Base-by-base conservation (phyloP, 2,113 vertebrate species). In the Scomber scombrus region DNA sequence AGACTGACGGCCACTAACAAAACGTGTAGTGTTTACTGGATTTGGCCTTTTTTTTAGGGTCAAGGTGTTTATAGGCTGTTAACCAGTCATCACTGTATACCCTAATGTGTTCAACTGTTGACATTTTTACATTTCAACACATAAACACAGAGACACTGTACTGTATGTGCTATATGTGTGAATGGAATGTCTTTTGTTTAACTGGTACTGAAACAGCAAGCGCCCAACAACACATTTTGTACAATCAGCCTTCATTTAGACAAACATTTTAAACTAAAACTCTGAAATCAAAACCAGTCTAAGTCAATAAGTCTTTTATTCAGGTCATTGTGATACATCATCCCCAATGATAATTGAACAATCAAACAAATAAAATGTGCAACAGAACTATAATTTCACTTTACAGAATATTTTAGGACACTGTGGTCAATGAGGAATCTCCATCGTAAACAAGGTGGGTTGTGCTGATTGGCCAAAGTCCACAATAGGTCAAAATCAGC, bases 71-170 rank as follows among this genome's bases (percentile, higher is more conserved):
- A 91, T 81, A 58, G 60, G 67, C 66, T 72, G 52, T 71, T 83
- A 76, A 87, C 66, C 26, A 61, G 46, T 49, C 43, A 57, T 46
- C 43, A 46, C 76, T n/a, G 51, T 63, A 71, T 46, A 71, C 21
- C 57, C 34, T 82, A 55, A 11, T 55, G 21, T 14, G 3, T n/a
- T 40, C 47, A 66, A 43, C 15, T 69, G 69, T 45, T 88, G 81
- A 87, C 76, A 77, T 89, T 80, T 91, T 88, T 81, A 81, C 49
- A 52, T 70, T 71, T 76, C n/a, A 69, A 70, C 52, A 52, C 56
- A 70, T 67, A 23, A 66, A 60, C 14, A 1, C 54, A 52, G 15
- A 43, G 43, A 65, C 9, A 15, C 31, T 18, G 2, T 15, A 13
- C 10, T 18, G 51, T 56, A 45, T 40, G 6, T 58, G 16, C 9